Evolutionary conservation across 2,888 invertebrate genomes (phyloP).

Genomic region (Scrobipalpa costella): DNA sequence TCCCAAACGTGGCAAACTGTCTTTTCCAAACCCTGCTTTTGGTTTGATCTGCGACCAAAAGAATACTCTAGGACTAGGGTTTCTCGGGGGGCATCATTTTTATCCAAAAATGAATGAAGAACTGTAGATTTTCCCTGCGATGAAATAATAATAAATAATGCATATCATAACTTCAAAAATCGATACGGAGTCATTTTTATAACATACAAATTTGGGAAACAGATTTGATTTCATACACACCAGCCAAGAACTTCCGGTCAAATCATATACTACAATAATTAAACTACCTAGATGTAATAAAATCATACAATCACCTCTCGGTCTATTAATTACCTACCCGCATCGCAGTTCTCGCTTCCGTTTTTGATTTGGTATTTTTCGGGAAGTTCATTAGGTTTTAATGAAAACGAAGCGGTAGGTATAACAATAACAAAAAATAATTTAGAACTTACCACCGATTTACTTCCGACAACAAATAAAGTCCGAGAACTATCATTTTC

Average conservation of each 20-base stretch:
- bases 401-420: too few species aligned
- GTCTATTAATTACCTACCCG: neutral
- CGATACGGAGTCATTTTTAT: too few species aligned
- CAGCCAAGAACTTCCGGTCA: too few species aligned
- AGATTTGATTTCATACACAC: too few species aligned
- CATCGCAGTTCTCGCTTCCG: too few species aligned
- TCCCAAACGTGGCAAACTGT: slow-evolving; percentile 92
- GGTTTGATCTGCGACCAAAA: slow-evolving; percentile 87
- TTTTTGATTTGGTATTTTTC: too few species aligned
- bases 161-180: too few species aligned
- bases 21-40: slow-evolving; percentile 78
- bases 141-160: neutral
- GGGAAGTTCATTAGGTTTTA: too few species aligned
- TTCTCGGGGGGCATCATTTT: slow-evolving; percentile 86
- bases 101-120: slow-evolving; percentile 89
- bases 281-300: neutral
- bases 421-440: neutral
- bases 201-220: too few species aligned
- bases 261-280: too few species aligned
- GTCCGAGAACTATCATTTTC: slow-evolving; percentile 72
- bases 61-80: slow-evolving; percentile 94
- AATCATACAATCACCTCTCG: neutral
- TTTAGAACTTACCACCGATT: slow-evolving; percentile 81
- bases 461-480: slow-evolving; percentile 84
- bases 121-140: slow-evolving; percentile 89